phyloP scores from a whole-genome alignment of 2,888 invertebrate species.

The Ametastegia equiseti region DNA sequence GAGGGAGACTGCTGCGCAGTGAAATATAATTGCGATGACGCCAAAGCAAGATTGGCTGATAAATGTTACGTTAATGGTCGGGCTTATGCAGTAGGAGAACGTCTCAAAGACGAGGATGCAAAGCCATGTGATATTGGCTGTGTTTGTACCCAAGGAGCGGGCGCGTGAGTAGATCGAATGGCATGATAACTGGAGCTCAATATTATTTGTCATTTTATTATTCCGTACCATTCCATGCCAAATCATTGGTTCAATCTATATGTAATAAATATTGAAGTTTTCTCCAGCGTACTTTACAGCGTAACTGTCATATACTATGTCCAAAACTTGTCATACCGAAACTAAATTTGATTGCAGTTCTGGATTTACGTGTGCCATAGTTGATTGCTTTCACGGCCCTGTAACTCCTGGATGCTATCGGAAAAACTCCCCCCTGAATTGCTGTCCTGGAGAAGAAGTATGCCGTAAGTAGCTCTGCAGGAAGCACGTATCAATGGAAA shows the following conservation, averaged over 20 bases:
- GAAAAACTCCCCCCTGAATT: conserved; percentile 19
- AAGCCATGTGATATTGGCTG: conserved; percentile 65
- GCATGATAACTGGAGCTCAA: not conserved
- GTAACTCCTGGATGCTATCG: conserved; percentile 57
- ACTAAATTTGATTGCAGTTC: conserved; percentile 52
- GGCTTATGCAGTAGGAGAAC: conserved; percentile 61
- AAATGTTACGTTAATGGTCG: conserved; percentile 65
- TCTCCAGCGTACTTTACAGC: too few species aligned
- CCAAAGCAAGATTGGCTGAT: conserved; percentile 55
- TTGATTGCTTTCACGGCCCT: conserved; percentile 57
- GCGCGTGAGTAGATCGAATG: not conserved
- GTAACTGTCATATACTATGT: not conserved
- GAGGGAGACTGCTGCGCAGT: conserved; percentile 62
- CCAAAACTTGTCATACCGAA: not conserved
- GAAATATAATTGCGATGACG: conserved; percentile 63
- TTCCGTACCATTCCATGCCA: too few species aligned
- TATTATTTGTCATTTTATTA: not conserved
- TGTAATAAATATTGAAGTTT: too few species aligned
- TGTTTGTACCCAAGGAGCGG: conserved; percentile 47
- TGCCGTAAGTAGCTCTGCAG: conserved; percentile 63
- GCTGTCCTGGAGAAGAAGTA: conserved; percentile 57
- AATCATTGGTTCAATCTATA: too few species aligned
- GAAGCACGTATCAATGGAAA: not conserved
- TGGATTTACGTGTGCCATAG: conserved; percentile 59
- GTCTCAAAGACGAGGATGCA: conserved; percentile 59